These are phyloP conservation scores for Lycia hirtaria DNA, from an alignment of 2,888 invertebrate genomes.

Conservation along the genomic window DNA sequence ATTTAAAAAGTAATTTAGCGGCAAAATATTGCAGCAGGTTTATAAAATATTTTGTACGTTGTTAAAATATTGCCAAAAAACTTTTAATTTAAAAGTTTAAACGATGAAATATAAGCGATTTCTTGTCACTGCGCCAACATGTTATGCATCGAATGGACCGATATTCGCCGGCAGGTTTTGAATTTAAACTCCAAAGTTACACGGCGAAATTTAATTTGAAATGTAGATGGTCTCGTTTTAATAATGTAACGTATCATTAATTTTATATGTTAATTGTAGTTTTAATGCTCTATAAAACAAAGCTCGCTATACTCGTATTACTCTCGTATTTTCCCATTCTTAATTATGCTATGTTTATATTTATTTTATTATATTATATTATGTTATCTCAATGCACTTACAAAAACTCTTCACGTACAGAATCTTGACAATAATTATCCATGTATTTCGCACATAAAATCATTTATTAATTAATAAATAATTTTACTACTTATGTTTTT, in stretches of 20 bases:
- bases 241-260: constrained; percentile 31
- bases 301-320: not conserved
- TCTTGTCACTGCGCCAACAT: constrained; percentile 52
- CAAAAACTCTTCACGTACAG: too few species aligned
- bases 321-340: too few species aligned
- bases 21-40: constrained; percentile 16
- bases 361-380: too few species aligned
- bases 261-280: constrained; percentile 11
- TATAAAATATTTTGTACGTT: constrained; percentile 29
- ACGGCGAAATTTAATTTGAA: constrained; percentile 38
- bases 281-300: constrained; percentile 8
- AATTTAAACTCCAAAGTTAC: constrained; percentile 38
- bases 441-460: too few species aligned
- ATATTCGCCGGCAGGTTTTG: constrained; percentile 40
- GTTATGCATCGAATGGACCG: constrained; percentile 36
- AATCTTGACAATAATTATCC: too few species aligned
- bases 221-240: constrained; percentile 30
- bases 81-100: constrained; percentile 40
- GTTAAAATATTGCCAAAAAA: constrained; percentile 31
- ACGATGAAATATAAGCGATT: constrained; percentile 44
- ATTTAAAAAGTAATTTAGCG: not conserved
- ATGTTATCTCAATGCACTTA: too few species aligned
- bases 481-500: too few species aligned
- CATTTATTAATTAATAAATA: too few species aligned
- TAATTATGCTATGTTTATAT: too few species aligned